Base-by-base conservation (phyloP, 2,888 invertebrate genomes). In the Choreutis nemorana region DNA sequence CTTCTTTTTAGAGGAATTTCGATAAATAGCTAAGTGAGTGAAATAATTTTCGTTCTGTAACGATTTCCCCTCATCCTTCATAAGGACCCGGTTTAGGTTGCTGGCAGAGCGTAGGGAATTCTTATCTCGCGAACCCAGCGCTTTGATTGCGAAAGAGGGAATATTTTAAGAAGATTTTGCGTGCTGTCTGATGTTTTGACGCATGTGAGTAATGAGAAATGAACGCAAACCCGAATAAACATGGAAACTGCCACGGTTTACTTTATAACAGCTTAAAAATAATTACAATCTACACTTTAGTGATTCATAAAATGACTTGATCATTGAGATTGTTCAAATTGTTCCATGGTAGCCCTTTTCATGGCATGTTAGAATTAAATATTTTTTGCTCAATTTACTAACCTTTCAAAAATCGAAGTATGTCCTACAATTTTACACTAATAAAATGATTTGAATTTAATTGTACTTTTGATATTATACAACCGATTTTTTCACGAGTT, bases 101-200 rank as follows among this genome's bases (percentile, higher is more conserved):
- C 46, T n/a, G n/a, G n/a, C n/a, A 55, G 59, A 60, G 62, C 64
- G 60, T 49, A 37, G 62, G 61, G 65, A 68, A 72, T 73, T 71
- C 73, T 75, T 75, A 77, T 75, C 75, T 66, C 45, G 49, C 55
- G 48, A 61, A 73, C 71, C 56, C 72, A 75, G 71, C 67, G 67
- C 65, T 73, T 72, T 75, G 73, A 77, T 73, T 75, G 72, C 63
- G 59, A 5, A 61, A 54, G 62, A 61, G 63, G 63, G 68, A 72
- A 75, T 77, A 72, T 73, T 73, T 71, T 65, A 72, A 68, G 65
- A 68, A 61, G 60, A 58, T 53, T 60, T 58, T 44, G 50, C 50
- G 48, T 57, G 57, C 63, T 65, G 65, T 66, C 58, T 60, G 55
- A 63, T 65, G 55, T 62, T 56, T 53, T 48, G 56, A 62, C 63